A percentile compares a stretch with the other conserved stretches of the same genome.
These are phyloP conservation scores for Callithrix jacchus DNA, from an alignment of 2,113 vertebrate genomes.

Conservation along the genomic window DNA sequence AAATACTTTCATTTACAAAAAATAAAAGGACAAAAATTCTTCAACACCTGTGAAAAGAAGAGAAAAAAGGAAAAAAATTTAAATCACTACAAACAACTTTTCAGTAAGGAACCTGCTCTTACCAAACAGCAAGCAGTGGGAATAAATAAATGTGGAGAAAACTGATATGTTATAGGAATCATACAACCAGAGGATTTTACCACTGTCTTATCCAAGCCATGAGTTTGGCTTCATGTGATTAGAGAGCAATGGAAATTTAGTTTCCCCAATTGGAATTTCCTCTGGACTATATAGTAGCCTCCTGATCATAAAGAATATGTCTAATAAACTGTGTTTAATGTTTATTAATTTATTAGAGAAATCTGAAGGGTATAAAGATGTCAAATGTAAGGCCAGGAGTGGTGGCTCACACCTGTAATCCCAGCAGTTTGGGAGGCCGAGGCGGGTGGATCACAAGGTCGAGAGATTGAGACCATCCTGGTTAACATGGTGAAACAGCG, in stretches of 20 bases:
- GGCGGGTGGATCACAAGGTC: too few relatives aligned
- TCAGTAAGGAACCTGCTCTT: neutral
- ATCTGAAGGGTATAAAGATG: neutral
- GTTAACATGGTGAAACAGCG: too few relatives aligned
- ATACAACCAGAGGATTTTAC: neutral
- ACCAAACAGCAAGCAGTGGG: neutral
- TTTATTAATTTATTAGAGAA: slow-evolving; percentile 5
- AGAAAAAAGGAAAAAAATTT: neutral
- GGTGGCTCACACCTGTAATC: too few relatives aligned
- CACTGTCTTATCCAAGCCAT: neutral
- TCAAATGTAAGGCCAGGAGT: too few relatives aligned
- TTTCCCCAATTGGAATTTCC: neutral
- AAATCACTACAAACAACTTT: neutral
- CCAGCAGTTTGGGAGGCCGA: too few relatives aligned
- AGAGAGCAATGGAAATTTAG: neutral
- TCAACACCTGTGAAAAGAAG: neutral
- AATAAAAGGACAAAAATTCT: neutral
- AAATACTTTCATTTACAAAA: slow-evolving; percentile 24
- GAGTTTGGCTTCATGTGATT: neutral
- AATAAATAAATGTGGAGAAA: neutral
- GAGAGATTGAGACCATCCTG: too few relatives aligned
- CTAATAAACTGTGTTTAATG: neutral
- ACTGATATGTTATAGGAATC: neutral
- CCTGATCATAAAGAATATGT: neutral
- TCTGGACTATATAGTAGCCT: neutral